phyloP scores from a whole-genome alignment of 2,888 invertebrate genomes.

The Coelinius sp. region DNA sequence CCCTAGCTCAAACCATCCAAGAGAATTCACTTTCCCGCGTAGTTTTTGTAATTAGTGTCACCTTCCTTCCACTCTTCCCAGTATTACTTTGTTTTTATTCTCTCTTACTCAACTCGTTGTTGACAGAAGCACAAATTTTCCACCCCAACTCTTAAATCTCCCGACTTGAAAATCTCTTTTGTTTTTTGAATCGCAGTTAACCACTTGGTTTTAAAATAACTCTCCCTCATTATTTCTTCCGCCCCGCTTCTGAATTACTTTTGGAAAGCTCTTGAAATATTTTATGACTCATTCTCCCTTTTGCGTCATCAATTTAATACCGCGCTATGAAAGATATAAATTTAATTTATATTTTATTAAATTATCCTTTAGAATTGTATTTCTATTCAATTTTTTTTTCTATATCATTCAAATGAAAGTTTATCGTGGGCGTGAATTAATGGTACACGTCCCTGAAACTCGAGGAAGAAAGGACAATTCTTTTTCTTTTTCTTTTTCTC shows the following conservation, averaged over 20 bases:
- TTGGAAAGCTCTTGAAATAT: neutral
- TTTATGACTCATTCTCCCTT: neutral
- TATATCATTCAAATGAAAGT: slow-evolving; percentile 1
- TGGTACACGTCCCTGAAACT: slow-evolving; percentile 16
- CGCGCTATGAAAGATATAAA: neutral
- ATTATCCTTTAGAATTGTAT: no score
- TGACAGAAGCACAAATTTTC: slow-evolving; percentile 9
- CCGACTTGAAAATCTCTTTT: neutral
- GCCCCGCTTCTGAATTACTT: neutral
- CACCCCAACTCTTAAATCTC: neutral
- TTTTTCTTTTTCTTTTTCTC: no score
- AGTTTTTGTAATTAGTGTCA: slow-evolving; percentile 9
- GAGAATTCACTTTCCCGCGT: neutral
- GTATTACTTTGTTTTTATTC: neutral
- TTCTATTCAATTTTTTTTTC: neutral
- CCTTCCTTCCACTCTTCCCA: neutral
- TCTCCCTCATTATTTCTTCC: neutral
- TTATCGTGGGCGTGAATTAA: slow-evolving; percentile 29
- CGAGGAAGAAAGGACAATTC: neutral
- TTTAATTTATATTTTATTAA: neutral
- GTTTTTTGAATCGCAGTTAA: neutral
- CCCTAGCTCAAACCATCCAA: neutral
- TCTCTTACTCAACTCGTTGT: neutral
- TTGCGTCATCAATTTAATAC: neutral
- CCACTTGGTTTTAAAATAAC: neutral